Percentiles rank a stretch among this genome's conserved stretches.
These are phyloP conservation scores for Plecotus auritus DNA, from an alignment of 2,113 vertebrate species.

Conservation along the genomic window DNA sequence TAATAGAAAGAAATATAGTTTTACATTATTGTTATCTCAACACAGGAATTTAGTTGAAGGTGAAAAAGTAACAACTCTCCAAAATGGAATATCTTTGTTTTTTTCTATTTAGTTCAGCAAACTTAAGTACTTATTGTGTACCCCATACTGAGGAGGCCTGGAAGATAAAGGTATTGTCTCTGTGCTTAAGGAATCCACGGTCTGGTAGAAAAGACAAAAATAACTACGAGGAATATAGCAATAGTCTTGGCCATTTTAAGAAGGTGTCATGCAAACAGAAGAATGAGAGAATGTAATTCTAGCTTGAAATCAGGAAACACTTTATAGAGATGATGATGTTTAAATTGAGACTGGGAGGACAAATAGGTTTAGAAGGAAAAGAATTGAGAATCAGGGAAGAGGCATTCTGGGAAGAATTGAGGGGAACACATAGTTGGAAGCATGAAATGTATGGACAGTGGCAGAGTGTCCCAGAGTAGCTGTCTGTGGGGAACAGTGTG, in stretches of 20 bases:
- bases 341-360: background rate
- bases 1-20: background rate
- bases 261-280: background rate
- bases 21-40: background rate
- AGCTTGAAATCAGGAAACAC: background rate
- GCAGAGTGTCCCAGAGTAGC: background rate
- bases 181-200: background rate
- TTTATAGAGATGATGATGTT: background rate
- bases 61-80: background rate
- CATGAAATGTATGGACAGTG: background rate
- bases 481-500: background rate
- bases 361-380: background rate
- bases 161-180: background rate
- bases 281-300: background rate
- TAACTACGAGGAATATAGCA: background rate
- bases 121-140: background rate
- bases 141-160: background rate
- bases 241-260: background rate
- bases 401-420: background rate
- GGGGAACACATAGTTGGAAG: background rate
- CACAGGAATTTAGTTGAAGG: constrained; percentile 11
- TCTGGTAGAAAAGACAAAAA: background rate
- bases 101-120: background rate
- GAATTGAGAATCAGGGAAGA: background rate
- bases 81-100: background rate